phyloP scores from a whole-genome alignment of 2,113 vertebrate species.

The Bagarius yarrelli region DNA sequence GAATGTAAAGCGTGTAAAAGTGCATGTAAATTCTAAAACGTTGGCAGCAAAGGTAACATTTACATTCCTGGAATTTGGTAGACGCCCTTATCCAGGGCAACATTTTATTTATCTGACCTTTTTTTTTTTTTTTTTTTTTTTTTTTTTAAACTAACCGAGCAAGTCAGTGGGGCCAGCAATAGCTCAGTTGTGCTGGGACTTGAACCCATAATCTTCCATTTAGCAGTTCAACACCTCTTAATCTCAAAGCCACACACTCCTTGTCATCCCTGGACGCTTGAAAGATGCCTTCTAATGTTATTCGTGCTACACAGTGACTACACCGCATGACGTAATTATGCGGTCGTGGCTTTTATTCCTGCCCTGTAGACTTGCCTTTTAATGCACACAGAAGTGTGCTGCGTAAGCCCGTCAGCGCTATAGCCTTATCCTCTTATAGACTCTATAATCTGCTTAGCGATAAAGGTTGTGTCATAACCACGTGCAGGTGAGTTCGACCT shows the following conservation, averaged over 20 bases:
- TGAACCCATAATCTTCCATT: no score
- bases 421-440: slow-evolving; percentile 1
- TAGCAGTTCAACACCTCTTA: no score
- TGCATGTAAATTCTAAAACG: background rate
- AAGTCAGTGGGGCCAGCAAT: no score
- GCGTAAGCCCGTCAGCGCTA: slow-evolving; percentile 1
- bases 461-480: background rate
- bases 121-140: no score
- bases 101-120: background rate
- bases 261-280: background rate
- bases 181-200: no score
- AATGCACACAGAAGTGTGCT: background rate
- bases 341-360: slow-evolving; percentile 16
- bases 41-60: background rate
- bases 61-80: no score
- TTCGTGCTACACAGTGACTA: background rate
- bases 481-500: background rate
- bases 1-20: background rate
- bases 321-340: background rate
- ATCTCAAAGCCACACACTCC: background rate
- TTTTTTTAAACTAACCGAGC: no score
- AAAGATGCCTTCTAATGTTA: background rate
- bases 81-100: no score
- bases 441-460: background rate
- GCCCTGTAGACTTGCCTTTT: background rate